These are phyloP conservation scores for Epizoanthus illoricatus DNA, from an alignment of 92 coral and sea anemone genomes.

Conservation along the genomic window DNA sequence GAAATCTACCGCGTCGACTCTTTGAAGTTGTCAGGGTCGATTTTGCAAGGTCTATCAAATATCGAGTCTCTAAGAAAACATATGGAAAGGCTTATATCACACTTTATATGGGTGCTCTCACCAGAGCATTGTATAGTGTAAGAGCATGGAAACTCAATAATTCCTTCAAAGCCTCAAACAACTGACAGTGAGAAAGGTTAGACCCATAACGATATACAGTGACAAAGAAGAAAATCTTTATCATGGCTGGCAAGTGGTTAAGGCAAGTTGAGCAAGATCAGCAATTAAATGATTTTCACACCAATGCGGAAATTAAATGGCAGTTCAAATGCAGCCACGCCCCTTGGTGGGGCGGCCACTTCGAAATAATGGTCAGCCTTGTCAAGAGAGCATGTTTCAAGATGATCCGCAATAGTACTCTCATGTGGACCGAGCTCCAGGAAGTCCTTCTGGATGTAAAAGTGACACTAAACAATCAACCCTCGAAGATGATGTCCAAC, in stretches of 20 bases:
- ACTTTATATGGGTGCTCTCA: too few species aligned
- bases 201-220: not conserved
- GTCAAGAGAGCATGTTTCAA: not conserved
- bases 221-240: not conserved
- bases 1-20: too few species aligned
- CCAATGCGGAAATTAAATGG: not conserved
- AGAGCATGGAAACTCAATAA: too few species aligned
- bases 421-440: not conserved
- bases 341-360: constrained; percentile 13
- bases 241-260: constrained; percentile 8
- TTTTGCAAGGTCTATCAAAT: constrained; percentile 31
- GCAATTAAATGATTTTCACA: too few species aligned
- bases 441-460: constrained; percentile 46
- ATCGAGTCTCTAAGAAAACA: not conserved
- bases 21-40: not conserved
- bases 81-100: too few species aligned
- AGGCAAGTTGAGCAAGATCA: too few species aligned
- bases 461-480: constrained; percentile 41
- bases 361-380: not conserved
- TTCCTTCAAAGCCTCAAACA: too few species aligned
- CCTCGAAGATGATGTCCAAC: constrained; percentile 45
- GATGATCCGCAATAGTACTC: not conserved
- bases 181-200: too few species aligned
- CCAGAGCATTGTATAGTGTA: too few species aligned
- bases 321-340: not conserved